Evolutionary conservation across 2,888 invertebrate genomes (phyloP), one percentile per base, ranked within the genome.

Genomic region (Aphrophora alni): DNA sequence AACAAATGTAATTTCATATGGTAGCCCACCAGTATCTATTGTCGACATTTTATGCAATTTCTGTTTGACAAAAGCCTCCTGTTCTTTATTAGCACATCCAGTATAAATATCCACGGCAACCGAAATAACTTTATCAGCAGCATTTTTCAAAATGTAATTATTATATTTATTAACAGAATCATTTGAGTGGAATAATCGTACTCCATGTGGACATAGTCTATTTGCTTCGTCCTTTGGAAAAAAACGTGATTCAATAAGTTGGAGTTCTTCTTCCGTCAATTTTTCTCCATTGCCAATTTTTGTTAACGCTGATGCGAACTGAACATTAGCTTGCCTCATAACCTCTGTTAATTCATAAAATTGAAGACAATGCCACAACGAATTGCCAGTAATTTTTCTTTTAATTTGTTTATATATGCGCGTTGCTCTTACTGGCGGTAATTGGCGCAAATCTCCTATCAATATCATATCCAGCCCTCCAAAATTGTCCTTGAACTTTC

Each of bases 361-460:
- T 78, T 87, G 83, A 1, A 88, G 79, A 51, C 80, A 81, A 72
- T 84, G 86, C 87, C 87, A 88, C 38, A 87, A 83, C 24, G 83
- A 69, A n/a, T 21, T 83, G 83, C 77, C 86, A 86, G 80, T 82
- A 84, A 17, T 86, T 80, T 51, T 80, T 77, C 78, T 85, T 84
- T 51, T 80, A 28, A 25, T 44, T 25, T 84, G 84, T 78, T 86
- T 86, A 75, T 83, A 87, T 28, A 87, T 86, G 44, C 86, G 84
- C 38, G 86, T 87, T 17, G 85, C 84, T 28, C 83, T 78, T 24
- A 87, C 88, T 44, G 87, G 87, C 59, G 87, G 87, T 75, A 87
- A 80, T 84, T 87, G 87, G 12, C 87, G 83, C 59, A 88, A 84
- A 85, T 88, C 88, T 25, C 87, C 87, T 82, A 86, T 86, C 1